These are phyloP conservation scores for Mastomys coucha DNA, from an alignment of 2,113 vertebrate species.

Conservation along the genomic window DNA sequence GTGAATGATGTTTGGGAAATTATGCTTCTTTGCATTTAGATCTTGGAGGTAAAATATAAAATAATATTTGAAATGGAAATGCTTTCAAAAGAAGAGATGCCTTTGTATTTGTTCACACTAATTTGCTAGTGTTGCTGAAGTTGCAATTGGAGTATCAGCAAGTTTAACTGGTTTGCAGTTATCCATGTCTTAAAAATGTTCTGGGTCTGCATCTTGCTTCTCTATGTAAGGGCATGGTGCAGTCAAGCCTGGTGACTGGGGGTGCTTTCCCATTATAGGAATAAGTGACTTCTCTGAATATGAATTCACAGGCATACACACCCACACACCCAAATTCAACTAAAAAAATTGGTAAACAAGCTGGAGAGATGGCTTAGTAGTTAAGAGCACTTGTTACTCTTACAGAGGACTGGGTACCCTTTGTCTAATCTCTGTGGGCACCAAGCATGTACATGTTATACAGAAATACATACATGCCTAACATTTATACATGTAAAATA, in stretches of 20 bases:
- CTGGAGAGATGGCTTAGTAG: not conserved
- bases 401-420: not conserved
- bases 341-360: no score
- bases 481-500: not conserved
- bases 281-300: not conserved
- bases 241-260: not conserved
- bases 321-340: not conserved
- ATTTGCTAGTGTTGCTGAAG: not conserved
- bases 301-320: not conserved
- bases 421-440: not conserved
- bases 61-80: not conserved
- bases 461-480: not conserved
- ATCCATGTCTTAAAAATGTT: not conserved
- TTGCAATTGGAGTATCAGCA: not conserved
- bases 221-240: not conserved
- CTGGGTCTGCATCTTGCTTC: not conserved
- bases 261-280: not conserved
- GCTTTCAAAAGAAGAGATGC: not conserved
- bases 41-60: conserved; percentile 13
- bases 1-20: not conserved
- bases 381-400: not conserved
- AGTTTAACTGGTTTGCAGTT: not conserved
- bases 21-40: not conserved
- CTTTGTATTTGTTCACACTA: not conserved
- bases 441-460: no score